These are phyloP conservation scores for Luehdorfia chinensis DNA, from an alignment of 1,140 invertebrate genomes.

Conservation along the genomic window DNA sequence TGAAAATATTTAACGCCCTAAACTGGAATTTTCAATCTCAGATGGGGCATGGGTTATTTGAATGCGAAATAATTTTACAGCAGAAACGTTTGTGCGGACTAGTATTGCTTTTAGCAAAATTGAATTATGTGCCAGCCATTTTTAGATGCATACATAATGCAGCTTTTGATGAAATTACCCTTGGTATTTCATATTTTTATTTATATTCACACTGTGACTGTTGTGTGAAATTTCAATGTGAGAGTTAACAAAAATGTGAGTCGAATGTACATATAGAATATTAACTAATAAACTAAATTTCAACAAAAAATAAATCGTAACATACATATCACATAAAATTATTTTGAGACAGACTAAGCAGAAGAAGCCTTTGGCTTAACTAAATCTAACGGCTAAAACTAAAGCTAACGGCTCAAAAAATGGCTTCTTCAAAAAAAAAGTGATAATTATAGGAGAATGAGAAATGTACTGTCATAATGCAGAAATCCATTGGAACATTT, in stretches of 20 bases:
- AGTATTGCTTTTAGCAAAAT: conserved; percentile 6
- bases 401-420: too few species aligned
- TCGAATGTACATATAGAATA: background rate
- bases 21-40: background rate
- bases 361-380: too few species aligned
- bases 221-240: background rate
- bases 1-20: background rate
- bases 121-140: background rate
- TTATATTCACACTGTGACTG: too few species aligned
- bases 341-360: background rate
- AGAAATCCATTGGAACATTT: too few species aligned
- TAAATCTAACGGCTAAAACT: too few species aligned
- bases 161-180: background rate
- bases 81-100: background rate
- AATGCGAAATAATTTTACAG: background rate
- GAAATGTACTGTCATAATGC: too few species aligned
- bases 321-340: background rate
- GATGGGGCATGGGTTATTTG: background rate
- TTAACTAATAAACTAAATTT: background rate
- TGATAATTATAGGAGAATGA: too few species aligned
- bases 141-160: background rate
- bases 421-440: too few species aligned
- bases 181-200: too few species aligned
- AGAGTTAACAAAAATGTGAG: background rate
- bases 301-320: background rate